Conservation (phyloP, 2,113 vertebrate species). For the Hirundichthys speculiger region DNA sequence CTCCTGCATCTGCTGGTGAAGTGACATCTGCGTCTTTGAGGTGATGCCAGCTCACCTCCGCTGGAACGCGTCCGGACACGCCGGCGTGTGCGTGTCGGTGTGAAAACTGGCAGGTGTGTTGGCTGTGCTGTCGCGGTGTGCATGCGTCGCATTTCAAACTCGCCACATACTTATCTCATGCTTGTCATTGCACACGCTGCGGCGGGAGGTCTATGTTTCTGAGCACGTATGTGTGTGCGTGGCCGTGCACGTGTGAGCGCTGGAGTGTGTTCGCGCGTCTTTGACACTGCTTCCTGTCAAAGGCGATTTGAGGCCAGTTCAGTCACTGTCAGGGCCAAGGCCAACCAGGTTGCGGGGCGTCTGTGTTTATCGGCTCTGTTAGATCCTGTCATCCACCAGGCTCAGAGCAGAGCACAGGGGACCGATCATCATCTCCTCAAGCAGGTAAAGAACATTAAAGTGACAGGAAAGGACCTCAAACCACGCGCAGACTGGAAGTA, state of each 20-base stretch:
- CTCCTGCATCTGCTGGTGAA: slow-evolving; percentile 58
- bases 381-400: slow-evolving; percentile 75
- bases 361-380: slow-evolving; percentile 80
- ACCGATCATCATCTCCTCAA: slow-evolving; percentile 66
- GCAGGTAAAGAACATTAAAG: slow-evolving; percentile 74
- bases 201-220: slow-evolving; percentile 20
- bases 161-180: slow-evolving; percentile 4
- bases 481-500: slow-evolving; percentile 34
- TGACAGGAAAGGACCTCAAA: slow-evolving; percentile 71
- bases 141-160: slow-evolving; percentile 20
- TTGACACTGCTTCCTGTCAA: slow-evolving; percentile 77
- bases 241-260: slow-evolving; percentile 10
- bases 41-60: slow-evolving; percentile 59
- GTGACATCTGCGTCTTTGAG: slow-evolving; percentile 63
- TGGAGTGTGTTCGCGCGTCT: slow-evolving; percentile 56
- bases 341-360: slow-evolving; percentile 64
- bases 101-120: slow-evolving; percentile 12
- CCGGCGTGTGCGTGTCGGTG: slow-evolving; percentile 8
- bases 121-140: slow-evolving; percentile 8
- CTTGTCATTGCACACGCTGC: slow-evolving; percentile 9
- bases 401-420: slow-evolving; percentile 65
- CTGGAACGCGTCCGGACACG: slow-evolving; percentile 46
- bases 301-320: slow-evolving; percentile 80
- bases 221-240: slow-evolving; percentile 19
- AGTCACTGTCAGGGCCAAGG: slow-evolving; percentile 81